Evolutionary conservation across 2,888 invertebrate species (phyloP).

Genomic region (Ichneumoninae sp.): DNA sequence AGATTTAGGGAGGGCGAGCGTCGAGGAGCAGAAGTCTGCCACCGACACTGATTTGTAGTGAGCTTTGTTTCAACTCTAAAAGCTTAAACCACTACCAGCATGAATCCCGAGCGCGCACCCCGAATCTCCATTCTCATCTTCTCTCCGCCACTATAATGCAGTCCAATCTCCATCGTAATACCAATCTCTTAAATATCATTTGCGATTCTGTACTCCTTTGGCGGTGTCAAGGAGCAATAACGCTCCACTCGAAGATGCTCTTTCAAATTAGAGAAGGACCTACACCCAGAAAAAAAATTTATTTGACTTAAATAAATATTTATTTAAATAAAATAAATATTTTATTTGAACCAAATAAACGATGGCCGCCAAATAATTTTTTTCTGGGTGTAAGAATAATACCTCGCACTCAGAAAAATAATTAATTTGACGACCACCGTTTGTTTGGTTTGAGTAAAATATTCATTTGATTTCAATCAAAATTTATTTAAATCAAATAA

Average conservation of each 20-base stretch:
- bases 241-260: not conserved
- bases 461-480: no score
- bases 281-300: no score
- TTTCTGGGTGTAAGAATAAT: no score
- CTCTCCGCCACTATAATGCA: slow-evolving; percentile 36
- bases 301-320: no score
- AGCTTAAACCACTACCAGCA: slow-evolving; percentile 61
- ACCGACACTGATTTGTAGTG: slow-evolving; percentile 84
- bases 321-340: no score
- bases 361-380: no score
- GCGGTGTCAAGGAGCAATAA: not conserved
- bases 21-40: slow-evolving; percentile 81
- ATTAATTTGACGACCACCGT: no score
- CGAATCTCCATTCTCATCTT: slow-evolving; percentile 38
- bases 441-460: no score
- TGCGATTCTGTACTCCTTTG: not conserved
- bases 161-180: slow-evolving; percentile 20
- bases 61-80: slow-evolving; percentile 83
- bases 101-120: slow-evolving; percentile 33
- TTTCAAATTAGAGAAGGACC: not conserved
- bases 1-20: slow-evolving; percentile 83
- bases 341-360: no score
- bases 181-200: slow-evolving; percentile 7
- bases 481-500: no score
- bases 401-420: no score